Evolutionary conservation across 2,113 vertebrate genomes (phyloP).

Genomic region (Hoplias malabaricus): DNA sequence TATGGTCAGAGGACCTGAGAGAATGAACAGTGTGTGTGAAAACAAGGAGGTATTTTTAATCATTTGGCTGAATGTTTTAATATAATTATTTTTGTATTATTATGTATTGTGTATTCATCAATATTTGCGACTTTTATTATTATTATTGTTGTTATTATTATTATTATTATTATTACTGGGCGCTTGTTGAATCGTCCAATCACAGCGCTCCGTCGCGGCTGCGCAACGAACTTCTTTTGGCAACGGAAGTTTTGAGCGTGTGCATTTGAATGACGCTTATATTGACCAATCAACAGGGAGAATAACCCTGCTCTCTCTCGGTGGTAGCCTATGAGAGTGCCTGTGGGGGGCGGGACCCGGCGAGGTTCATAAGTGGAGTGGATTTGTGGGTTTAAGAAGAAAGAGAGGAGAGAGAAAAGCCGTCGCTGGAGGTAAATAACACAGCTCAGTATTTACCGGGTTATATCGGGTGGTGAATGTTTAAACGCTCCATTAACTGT

Average conservation of each 20-base stretch:
- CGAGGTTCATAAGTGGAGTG: slow-evolving; percentile 66
- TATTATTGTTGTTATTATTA: background rate
- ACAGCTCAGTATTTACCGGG: slow-evolving; percentile 11
- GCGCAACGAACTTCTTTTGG: slow-evolving; percentile 67
- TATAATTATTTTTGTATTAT: no score
- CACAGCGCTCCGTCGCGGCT: background rate
- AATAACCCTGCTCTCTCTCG: slow-evolving; percentile 53
- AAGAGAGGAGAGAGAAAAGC: slow-evolving; percentile 77
- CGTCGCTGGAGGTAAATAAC: slow-evolving; percentile 65
- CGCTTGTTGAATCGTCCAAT: slow-evolving; percentile 37
- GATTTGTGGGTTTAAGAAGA: slow-evolving; percentile 74
- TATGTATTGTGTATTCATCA: background rate
- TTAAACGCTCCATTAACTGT: background rate
- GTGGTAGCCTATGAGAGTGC: slow-evolving; percentile 22
- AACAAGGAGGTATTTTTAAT: no score
- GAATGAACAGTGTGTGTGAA: no score
- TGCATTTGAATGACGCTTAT: slow-evolving; percentile 64
- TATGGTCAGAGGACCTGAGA: no score
- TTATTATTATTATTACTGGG: background rate
- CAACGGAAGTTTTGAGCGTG: slow-evolving; percentile 75
- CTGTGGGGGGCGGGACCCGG: slow-evolving; percentile 52
- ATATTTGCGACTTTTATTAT: background rate
- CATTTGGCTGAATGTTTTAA: no score
- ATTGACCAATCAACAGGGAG: slow-evolving; percentile 58
- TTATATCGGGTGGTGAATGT: background rate